Conservation (phyloP, 64 coral and sea anemone genomes). For the Dendrophyllia cribrosa region DNA sequence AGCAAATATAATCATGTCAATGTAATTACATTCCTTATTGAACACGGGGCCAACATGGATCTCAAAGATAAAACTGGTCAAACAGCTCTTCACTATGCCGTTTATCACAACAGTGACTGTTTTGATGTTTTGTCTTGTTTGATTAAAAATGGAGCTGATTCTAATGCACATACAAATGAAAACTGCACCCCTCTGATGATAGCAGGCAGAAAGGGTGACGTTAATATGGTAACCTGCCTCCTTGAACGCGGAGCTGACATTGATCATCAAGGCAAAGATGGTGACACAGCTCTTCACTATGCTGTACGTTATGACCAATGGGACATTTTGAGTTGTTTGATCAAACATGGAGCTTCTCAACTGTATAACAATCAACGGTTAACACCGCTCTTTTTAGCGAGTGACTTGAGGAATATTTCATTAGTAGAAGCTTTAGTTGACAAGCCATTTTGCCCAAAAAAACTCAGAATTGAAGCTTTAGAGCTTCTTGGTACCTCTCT, state of each 20-base stretch:
- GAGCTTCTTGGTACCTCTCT: slow-evolving; percentile 59
- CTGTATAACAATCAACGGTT: slow-evolving; percentile 35
- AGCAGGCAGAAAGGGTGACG: background rate
- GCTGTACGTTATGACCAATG: background rate
- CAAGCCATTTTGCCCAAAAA: background rate
- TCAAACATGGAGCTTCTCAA: background rate
- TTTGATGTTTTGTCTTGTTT: no score
- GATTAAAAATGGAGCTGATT: no score
- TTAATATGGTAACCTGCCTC: background rate
- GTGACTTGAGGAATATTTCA: slow-evolving; percentile 27
- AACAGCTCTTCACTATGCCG: no score
- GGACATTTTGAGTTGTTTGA: background rate
- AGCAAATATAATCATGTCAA: no score
- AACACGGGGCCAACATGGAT: no score
- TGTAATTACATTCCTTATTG: no score
- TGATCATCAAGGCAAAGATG: background rate
- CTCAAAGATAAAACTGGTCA: no score
- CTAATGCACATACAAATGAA: no score
- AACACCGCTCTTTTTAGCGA: slow-evolving; percentile 47
- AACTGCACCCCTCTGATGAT: background rate
- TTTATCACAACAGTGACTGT: no score
- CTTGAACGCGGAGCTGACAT: background rate
- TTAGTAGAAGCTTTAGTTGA: slow-evolving; percentile 49
- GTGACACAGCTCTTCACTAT: background rate
- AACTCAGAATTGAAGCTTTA: slow-evolving; percentile 30